Evolutionary conservation across 2,888 invertebrate genomes (phyloP), one percentile per base, ranked within the genome.

Genomic region (Oscheius sp.): DNA sequence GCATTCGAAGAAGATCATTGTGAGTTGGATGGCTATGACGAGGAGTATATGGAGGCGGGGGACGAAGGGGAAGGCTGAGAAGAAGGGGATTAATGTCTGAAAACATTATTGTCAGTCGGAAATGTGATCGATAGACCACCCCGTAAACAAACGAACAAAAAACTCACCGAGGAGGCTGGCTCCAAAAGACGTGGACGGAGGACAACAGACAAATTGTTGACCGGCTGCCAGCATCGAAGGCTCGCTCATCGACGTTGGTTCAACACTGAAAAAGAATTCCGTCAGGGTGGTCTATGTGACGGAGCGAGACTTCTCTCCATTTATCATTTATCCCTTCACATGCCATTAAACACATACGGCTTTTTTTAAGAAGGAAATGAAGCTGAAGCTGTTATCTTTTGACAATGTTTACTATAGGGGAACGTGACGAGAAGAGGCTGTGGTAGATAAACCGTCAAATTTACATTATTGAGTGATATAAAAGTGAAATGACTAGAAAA

Each of bases 101-200:
- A 62, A 49, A 59, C n/a, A n/a, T n/a, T n/a, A n/a, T n/a, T n/a
- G n/a, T n/a, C n/a, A n/a, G n/a, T n/a, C n/a, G n/a, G n/a, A n/a
- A n/a, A n/a, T n/a, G 12, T 17, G 41, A 20, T 14, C 41, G 20
- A 41, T 17, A 20, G 20, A 17, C 20, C 5, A 2, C 12, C 4
- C 41, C 41, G n/a, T 3, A 49, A 17, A 22, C n/a, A n/a, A n/a
- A n/a, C n/a, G n/a, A n/a, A n/a, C n/a, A n/a, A 47, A 41, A 6
- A n/a, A 61, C 61, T 49, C 47, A 62, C 62, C 62, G 22, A 62
- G 17, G 1, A 49, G 44, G 20, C 41, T 33, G 6, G 56, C 30
- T n/a, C 59, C 65, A 54, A 65, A 65, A 14, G 65, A 65, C n/a
- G 65, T 65, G 17, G 65, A 65, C 24, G 65, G 65, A 41, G 56